A percentile compares a stretch with the other conserved stretches of the same genome.
Evolutionary conservation across 2,888 invertebrate genomes (phyloP).

Genomic region (Leistus spinibarbis): DNA sequence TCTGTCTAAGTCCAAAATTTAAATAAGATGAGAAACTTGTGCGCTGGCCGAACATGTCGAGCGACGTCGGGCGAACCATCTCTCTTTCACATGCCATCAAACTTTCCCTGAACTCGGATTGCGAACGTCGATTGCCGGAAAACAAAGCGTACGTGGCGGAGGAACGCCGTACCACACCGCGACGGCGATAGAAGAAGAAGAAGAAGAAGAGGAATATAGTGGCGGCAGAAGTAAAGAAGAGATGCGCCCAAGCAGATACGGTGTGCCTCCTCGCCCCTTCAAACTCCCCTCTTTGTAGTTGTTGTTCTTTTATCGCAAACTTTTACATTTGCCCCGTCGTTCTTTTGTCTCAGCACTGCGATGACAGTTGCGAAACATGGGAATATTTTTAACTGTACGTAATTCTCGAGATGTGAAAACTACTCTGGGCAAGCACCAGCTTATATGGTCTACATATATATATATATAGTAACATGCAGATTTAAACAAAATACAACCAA

Average conservation of each 20-base stretch:
- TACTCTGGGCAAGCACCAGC: not conserved
- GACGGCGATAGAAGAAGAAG: constrained; percentile 35
- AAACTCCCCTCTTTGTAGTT: constrained; percentile 20
- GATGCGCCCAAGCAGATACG: constrained; percentile 8
- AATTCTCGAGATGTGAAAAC: constrained; percentile 16
- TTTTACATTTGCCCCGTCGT: constrained; percentile 30
- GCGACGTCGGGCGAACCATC: constrained; percentile 19
- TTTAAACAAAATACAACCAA: no score
- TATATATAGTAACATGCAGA: no score
- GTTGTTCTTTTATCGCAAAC: constrained; percentile 39
- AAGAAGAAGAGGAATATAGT: not conserved
- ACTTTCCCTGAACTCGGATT: constrained; percentile 56
- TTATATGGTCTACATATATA: no score
- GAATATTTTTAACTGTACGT: constrained; percentile 37
- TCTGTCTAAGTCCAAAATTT: constrained; percentile 9
- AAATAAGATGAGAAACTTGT: constrained; percentile 29
- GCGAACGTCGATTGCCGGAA: constrained; percentile 54
- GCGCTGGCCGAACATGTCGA: not conserved
- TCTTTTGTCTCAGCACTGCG: constrained; percentile 6
- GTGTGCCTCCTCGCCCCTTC: no score
- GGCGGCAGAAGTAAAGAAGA: not conserved
- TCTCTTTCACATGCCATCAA: constrained; percentile 54
- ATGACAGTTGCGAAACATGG: constrained; percentile 34
- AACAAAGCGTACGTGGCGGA: constrained; percentile 9
- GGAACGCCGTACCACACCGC: constrained; percentile 36